These are phyloP conservation scores for Eulemur macaco DNA, from an alignment of 2,113 vertebrate genomes.

Conservation along the genomic window DNA sequence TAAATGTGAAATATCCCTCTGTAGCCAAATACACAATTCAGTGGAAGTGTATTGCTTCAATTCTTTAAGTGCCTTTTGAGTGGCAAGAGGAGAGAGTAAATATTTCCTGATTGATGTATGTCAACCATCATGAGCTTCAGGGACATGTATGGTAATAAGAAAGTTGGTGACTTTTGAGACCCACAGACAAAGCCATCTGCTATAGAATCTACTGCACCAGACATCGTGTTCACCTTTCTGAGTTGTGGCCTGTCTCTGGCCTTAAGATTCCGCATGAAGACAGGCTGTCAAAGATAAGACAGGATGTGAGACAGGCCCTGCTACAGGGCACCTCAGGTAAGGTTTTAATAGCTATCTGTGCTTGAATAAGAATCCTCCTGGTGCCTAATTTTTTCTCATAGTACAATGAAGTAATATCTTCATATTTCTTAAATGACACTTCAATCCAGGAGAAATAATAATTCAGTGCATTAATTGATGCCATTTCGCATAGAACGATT, in stretches of 20 bases:
- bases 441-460: slow-evolving; percentile 18
- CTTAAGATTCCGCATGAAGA: slow-evolving; percentile 56
- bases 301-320: slow-evolving; percentile 1
- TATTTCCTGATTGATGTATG: slow-evolving; percentile 6
- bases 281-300: slow-evolving; percentile 71
- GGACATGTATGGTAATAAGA: background rate
- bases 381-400: slow-evolving; percentile 15
- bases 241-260: slow-evolving; percentile 47
- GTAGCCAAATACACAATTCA: background rate
- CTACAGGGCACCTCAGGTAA: slow-evolving; percentile 63
- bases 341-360: slow-evolving; percentile 57
- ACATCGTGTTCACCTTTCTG: slow-evolving; percentile 1
- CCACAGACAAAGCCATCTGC: background rate
- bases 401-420: slow-evolving; percentile 51
- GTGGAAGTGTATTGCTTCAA: background rate
- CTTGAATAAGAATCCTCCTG: slow-evolving; percentile 53
- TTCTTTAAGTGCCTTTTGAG: background rate
- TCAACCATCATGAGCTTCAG: slow-evolving; percentile 16
- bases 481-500: slow-evolving; percentile 51
- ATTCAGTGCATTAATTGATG: slow-evolving; percentile 48
- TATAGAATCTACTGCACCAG: background rate
- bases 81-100: background rate
- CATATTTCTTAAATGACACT: slow-evolving; percentile 61
- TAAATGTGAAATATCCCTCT: slow-evolving; percentile 39
- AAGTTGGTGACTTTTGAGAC: background rate